Percentiles rank a stretch among this genome's conserved stretches.
phyloP scores from a whole-genome alignment of 2,888 invertebrate genomes.

The Eugnorisma glareosa region DNA sequence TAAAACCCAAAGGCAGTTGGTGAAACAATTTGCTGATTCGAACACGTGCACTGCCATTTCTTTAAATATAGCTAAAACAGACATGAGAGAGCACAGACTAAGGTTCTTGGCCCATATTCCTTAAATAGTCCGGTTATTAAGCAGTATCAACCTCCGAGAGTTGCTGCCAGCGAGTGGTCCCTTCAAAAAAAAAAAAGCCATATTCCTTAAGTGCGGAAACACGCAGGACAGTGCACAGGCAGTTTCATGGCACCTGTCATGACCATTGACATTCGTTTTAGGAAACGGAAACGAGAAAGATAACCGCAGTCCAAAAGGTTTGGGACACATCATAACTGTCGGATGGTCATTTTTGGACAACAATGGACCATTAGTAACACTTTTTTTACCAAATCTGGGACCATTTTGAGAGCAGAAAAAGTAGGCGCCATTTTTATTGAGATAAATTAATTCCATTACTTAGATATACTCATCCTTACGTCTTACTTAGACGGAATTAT shows the following conservation, averaged over 20 bases:
- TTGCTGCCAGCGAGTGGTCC: too few relatives aligned
- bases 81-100: background rate
- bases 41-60: background rate
- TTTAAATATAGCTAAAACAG: background rate
- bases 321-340: conserved; percentile 44
- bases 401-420: conserved; percentile 16
- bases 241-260: conserved; percentile 28
- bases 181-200: too few relatives aligned
- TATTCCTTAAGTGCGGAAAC: conserved; percentile 79
- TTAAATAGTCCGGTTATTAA: too few relatives aligned
- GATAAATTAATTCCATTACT: background rate
- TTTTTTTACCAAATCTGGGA: conserved; percentile 34
- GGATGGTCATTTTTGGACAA: conserved; percentile 57
- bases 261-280: conserved; percentile 39
- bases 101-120: conserved; percentile 74
- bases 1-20: background rate
- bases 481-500: conserved; percentile 9
- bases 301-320: conserved; percentile 58
- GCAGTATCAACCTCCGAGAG: too few relatives aligned
- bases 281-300: conserved; percentile 69
- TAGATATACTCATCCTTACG: background rate
- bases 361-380: conserved; percentile 66
- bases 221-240: conserved; percentile 62
- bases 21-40: background rate
- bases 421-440: background rate